These are phyloP conservation scores for Prorops nasuta DNA, from an alignment of 1,140 invertebrate species.

Conservation along the genomic window DNA sequence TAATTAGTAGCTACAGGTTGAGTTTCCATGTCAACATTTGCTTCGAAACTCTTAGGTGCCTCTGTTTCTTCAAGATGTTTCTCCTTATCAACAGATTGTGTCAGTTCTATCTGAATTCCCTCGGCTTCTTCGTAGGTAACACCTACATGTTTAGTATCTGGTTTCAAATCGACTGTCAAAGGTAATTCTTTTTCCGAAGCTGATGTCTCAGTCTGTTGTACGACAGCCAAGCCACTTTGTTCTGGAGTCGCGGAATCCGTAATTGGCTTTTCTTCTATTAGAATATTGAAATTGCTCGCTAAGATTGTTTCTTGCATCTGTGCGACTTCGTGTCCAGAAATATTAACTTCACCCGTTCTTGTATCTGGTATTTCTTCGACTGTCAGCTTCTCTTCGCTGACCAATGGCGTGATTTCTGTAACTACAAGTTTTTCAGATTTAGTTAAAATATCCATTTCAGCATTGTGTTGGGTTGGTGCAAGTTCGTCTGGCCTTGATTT, in stretches of 20 bases:
- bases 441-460: conserved; percentile 35
- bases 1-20: conserved; percentile 58
- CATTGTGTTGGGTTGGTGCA: conserved; percentile 39
- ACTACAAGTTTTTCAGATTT: conserved; percentile 37
- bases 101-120: conserved; percentile 52
- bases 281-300: conserved; percentile 32
- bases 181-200: conserved; percentile 58
- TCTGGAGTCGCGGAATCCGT: conserved; percentile 42
- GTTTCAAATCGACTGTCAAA: conserved; percentile 47
- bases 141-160: conserved; percentile 51
- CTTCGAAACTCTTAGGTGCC: conserved; percentile 48
- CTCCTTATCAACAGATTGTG: conserved; percentile 58
- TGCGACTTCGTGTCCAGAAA: conserved; percentile 53
- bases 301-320: conserved; percentile 51
- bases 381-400: conserved; percentile 38
- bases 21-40: conserved; percentile 53
- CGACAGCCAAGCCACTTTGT: conserved; percentile 47
- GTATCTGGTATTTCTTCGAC: conserved; percentile 38
- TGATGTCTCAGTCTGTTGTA: conserved; percentile 51
- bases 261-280: conserved; percentile 35
- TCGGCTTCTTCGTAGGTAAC: conserved; percentile 55
- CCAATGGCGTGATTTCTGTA: conserved; percentile 35
- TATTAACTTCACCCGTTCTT: conserved; percentile 43
- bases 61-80: conserved; percentile 38
- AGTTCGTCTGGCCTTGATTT: conserved; percentile 45